phyloP scores from a whole-genome alignment of 2,888 invertebrate species.

The Nemotelus nigrinus region DNA sequence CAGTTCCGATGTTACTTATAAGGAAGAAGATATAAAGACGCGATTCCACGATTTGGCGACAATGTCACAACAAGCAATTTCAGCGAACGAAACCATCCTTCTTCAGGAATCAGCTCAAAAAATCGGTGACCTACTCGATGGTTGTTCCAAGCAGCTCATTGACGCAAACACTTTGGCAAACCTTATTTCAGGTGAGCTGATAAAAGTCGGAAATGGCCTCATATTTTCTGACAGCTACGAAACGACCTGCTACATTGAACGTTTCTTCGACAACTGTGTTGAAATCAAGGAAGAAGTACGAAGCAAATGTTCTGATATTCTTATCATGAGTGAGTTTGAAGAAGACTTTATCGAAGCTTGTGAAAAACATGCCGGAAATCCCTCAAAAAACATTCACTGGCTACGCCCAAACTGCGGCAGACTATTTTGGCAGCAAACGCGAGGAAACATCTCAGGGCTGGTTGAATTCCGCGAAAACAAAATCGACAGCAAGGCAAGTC shows the following conservation, averaged over 20 bases:
- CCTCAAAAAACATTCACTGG: neutral
- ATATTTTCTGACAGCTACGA: constrained; percentile 1
- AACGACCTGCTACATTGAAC: constrained; percentile 10
- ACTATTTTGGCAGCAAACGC: neutral
- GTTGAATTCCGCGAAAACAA: neutral
- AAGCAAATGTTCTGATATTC: neutral
- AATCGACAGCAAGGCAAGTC: neutral
- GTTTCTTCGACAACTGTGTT: neutral
- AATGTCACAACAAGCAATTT: neutral
- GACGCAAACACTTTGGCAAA: constrained; percentile 15
- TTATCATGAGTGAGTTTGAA: constrained; percentile 12
- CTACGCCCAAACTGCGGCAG: neutral
- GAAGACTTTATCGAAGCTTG: constrained; percentile 17
- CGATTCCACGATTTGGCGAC: constrained; percentile 5
- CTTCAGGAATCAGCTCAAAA: neutral
- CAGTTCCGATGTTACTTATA: neutral
- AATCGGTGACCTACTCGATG: constrained; percentile 4
- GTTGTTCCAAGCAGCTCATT: neutral
- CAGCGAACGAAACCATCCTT: neutral
- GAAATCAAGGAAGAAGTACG: constrained; percentile 7
- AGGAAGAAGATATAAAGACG: neutral
- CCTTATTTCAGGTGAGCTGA: neutral
- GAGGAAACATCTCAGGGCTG: neutral
- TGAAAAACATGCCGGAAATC: neutral
- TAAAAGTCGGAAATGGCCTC: neutral